A percentile compares a stretch with the other conserved stretches of the same genome.
These are phyloP conservation scores for Microcaecilia unicolor DNA, from an alignment of 2,797 vertebrate genomes.

Conservation along the genomic window DNA sequence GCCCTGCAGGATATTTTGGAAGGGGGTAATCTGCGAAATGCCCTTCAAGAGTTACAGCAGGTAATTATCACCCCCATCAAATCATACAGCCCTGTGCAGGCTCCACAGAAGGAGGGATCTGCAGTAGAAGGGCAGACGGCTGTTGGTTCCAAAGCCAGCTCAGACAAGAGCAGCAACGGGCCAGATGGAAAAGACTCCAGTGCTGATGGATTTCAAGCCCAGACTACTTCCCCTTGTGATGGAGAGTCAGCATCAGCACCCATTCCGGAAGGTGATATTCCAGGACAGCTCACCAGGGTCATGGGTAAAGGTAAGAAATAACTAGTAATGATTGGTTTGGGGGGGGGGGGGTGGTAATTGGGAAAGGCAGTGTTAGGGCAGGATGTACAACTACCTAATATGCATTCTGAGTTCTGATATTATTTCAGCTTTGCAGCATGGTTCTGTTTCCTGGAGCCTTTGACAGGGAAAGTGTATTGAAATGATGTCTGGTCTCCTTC, in stretches of 20 bases:
- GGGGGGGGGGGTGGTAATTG: no score
- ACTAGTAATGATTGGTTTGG: no score
- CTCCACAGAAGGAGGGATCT: constrained; percentile 34
- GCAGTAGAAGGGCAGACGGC: constrained; percentile 14
- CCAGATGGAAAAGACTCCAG: constrained; percentile 62
- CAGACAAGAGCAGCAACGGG: constrained; percentile 51
- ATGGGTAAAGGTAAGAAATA: constrained; percentile 90
- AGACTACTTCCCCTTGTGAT: constrained; percentile 66
- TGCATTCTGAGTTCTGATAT: no score
- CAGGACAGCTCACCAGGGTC: constrained; percentile 90
- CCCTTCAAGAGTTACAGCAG: constrained; percentile 87
- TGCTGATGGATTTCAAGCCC: constrained; percentile 65
- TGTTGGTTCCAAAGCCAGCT: constrained; percentile 21
- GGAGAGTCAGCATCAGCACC: constrained; percentile 74
- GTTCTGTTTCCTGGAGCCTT: no score
- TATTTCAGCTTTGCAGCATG: no score
- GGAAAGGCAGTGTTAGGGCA: no score
- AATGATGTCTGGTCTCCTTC: no score
- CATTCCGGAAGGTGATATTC: constrained; percentile 83
- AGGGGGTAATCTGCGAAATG: constrained; percentile 85
- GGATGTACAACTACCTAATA: no score
- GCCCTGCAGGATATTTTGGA: constrained; percentile 79
- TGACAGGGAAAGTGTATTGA: no score
- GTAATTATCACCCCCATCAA: constrained; percentile 90
- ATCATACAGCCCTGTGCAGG: constrained; percentile 59